Percentiles rank a stretch among this genome's conserved stretches.
Evolutionary conservation across 2,797 vertebrate species (phyloP).

Genomic region (Hybognathus amarus): DNA sequence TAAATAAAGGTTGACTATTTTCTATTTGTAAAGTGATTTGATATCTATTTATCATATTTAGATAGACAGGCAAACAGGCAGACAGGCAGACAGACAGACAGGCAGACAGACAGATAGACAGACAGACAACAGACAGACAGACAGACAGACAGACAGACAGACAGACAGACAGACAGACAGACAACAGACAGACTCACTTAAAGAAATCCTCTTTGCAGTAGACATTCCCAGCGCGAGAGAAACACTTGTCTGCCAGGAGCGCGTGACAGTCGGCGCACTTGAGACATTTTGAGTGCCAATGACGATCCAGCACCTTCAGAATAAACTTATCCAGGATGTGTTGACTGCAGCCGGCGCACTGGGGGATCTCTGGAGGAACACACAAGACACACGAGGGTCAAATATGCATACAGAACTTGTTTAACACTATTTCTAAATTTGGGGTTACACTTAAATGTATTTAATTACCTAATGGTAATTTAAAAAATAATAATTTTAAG

Average conservation of each 20-base stretch:
- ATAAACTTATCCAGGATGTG: conserved; percentile 99
- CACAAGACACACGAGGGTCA: not conserved
- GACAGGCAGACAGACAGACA: not conserved
- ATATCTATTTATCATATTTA: not conserved
- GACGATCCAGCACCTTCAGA: conserved; percentile 97
- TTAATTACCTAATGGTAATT: too few relatives aligned
- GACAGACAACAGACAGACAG: conserved; percentile 6
- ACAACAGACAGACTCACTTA: conserved; percentile 85
- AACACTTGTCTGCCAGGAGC: conserved; percentile 94
- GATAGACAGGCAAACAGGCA: not conserved
- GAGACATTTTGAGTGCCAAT: conserved; percentile 98
- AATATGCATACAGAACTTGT: not conserved
- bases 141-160: conserved; percentile 8
- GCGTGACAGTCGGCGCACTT: conserved; percentile 97
- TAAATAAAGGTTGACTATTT: not conserved
- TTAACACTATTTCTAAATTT: not conserved
- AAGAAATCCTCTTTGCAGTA: conserved; percentile 99
- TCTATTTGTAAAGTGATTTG: not conserved
- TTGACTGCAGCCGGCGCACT: conserved; percentile 96
- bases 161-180: conserved; percentile 17
- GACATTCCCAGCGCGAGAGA: conserved; percentile 92
- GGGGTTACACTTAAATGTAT: not conserved
- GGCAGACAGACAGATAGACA: not conserved
- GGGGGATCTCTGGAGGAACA: conserved; percentile 88
- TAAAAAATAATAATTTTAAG: not conserved